Evolutionary conservation across 2,888 invertebrate species (phyloP), one percentile per base, ranked within the genome.

Genomic region (Drosophila seclusa): DNA sequence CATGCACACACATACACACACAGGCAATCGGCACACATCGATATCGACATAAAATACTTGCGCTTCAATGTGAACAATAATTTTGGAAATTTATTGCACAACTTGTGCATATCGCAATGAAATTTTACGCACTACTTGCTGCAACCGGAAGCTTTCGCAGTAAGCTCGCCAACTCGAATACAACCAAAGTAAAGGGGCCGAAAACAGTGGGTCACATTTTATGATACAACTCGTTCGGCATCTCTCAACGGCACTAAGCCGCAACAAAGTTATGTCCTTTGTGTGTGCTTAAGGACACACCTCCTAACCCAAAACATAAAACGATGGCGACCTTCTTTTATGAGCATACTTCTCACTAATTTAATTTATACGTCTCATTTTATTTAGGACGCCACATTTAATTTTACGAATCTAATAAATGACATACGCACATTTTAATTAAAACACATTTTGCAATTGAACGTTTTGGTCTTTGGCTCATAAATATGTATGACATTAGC

Each of bases 91-190:
- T 85, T 85, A 87, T 85, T 77, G 68, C 84, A 65, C 77, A 85
- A 85, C 84, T 85, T 86, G 81, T 78, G 83, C 77, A 84, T 85
- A 81, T 84, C 83, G 84, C 81, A 83, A 76, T 83, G 85, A 85
- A 85, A 87, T 86, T 86, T 82, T 84, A 85, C 85, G 85, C 87
- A 85, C 85, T 86, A 86, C 85, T 85, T 87, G 83, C 87, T 81
- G 87, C 82, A 73, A 53, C 67, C 67, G 64, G 53, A 80, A 80
- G 77, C 68, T 80, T 80, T 80, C 62, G 71, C 71, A 84, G 76
- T 69, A 80, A 76, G 71, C 73, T 71, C 68, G 38, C 64, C 68
- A 74, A 63, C 59, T 67, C 73, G 40, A 78, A 76, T 83, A 82
- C 82, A 83, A 82, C 83, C 83, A 77, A 80, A 78, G 76, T 69